Percentiles rank a stretch among this genome's conserved stretches.
Evolutionary conservation across 2,888 invertebrate species (phyloP).

Genomic region (Ophioninae sp.): DNA sequence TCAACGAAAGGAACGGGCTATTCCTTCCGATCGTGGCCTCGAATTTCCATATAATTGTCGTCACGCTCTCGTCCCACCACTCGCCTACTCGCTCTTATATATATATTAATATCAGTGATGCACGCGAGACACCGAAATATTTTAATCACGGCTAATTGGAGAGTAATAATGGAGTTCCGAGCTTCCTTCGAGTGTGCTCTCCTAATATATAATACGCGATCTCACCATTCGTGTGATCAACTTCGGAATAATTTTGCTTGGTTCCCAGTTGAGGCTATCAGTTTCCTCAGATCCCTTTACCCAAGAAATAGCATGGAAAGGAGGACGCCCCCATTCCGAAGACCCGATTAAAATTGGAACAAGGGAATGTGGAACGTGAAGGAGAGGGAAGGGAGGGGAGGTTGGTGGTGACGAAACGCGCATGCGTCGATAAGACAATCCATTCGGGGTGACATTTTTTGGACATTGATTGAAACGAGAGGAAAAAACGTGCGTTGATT

Average conservation of each 20-base stretch:
- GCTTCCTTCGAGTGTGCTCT: conserved; percentile 60
- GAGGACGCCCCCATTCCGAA: background rate
- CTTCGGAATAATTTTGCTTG: conserved; percentile 7
- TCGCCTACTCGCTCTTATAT: conserved; percentile 66
- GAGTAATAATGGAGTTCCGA: conserved; percentile 80
- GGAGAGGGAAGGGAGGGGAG: too few species aligned
- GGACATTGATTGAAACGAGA: too few species aligned
- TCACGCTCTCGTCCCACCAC: conserved; percentile 63
- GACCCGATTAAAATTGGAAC: background rate
- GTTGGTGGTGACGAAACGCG: background rate
- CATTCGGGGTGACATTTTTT: too few species aligned
- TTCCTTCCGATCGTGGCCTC: conserved; percentile 73
- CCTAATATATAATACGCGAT: conserved; percentile 56
- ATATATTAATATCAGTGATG: conserved; percentile 79
- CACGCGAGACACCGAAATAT: conserved; percentile 80
- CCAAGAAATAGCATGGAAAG: too few species aligned
- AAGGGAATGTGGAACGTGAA: background rate
- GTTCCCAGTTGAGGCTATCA: background rate
- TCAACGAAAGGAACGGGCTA: conserved; percentile 76
- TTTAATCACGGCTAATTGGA: conserved; percentile 81
- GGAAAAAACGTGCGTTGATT: too few species aligned
- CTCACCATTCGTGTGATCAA: conserved; percentile 7
- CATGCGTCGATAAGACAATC: background rate
- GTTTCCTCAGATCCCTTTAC: too few species aligned
- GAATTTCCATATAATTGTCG: conserved; percentile 79